Evolutionary conservation across 2,888 invertebrate species (phyloP), one percentile per base, ranked within the genome.

Genomic region (Crioceris asparagi): DNA sequence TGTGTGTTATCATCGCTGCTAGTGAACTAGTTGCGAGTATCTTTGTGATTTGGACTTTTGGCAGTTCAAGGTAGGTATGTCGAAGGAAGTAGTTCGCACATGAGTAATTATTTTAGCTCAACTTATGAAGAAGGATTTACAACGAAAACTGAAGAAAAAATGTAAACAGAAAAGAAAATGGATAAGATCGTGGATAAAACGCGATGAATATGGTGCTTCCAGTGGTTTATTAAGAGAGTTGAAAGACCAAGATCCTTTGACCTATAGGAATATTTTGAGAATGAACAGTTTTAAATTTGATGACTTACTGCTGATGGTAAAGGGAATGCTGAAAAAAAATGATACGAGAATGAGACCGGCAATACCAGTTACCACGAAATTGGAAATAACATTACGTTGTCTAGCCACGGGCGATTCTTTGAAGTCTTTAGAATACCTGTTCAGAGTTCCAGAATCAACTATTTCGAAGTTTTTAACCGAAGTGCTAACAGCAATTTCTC

Each of bases 391-490:
- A 18, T 19, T 32, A 19, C 17, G 18, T 18, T 32, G 19, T 12
- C 32, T 32, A 3, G 31, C 31, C 17, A 16, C 32, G 5, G 32
- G 32, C 19, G 32, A 25, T 25, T 25, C 25, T 31, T 17, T 31
- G 7, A 17, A 11, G 4, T 17, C 17, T 10, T 30, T 36, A 23
- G 27, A 27, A 17, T 25, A 16, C 14, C 23, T 36, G 21, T 36
- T 30, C 30, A 36, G 36, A 29, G 19, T 29, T 29, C 36, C 36
- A 18, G 21, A 11, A 21, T 30, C 17, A 10, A 30, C 19, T 12
- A 21, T 36, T 21, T 36, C 30, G 21, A 4, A n/a, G n/a, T 36
- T 36, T 30, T 19, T 29, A 3, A 15, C 29, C 14, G 27, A 34
- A 12, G 34, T 34, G n/a, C 26, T 25, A 11, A 16, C 14, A 26